phyloP scores from a whole-genome alignment of 2,888 invertebrate species.

The Amorpha juglandis region DNA sequence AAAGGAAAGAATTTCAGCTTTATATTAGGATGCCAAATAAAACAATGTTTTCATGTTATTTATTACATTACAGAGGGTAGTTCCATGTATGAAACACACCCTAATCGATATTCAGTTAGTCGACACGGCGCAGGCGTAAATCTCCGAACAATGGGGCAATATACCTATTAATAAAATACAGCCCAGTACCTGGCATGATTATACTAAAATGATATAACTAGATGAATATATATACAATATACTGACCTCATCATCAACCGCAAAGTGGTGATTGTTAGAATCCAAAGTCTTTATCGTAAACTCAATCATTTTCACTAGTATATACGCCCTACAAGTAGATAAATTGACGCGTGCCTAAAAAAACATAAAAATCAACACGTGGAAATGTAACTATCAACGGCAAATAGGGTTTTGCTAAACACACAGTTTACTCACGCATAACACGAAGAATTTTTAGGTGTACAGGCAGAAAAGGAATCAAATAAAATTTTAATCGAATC shows the following conservation, averaged over 20 bases:
- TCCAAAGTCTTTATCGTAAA: slow-evolving; percentile 95
- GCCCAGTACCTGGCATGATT: background rate
- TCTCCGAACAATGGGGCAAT: slow-evolving; percentile 2
- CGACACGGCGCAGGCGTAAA: slow-evolving; percentile 8
- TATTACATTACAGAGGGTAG: background rate
- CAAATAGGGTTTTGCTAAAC: slow-evolving; percentile 9
- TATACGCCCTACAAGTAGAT: slow-evolving; percentile 42
- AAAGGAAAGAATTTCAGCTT: background rate
- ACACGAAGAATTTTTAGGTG: background rate
- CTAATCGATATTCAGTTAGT: slow-evolving; percentile 6
- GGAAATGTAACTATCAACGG: background rate
- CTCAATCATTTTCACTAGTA: slow-evolving; percentile 86
- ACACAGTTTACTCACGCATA: slow-evolving; percentile 27
- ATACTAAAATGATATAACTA: background rate
- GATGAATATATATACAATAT: background rate
- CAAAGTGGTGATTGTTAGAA: slow-evolving; percentile 92
- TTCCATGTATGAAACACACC: background rate
- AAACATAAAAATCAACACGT: slow-evolving; percentile 28
- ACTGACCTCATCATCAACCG: slow-evolving; percentile 91
- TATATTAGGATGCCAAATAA: background rate
- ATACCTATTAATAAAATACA: slow-evolving; percentile 15
- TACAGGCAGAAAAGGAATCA: background rate
- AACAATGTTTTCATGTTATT: background rate
- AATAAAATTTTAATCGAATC: slow-evolving; percentile 40
- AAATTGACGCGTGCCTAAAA: slow-evolving; percentile 50